phyloP scores from a whole-genome alignment of 23 tunicate species.

The Styela plicata region DNA sequence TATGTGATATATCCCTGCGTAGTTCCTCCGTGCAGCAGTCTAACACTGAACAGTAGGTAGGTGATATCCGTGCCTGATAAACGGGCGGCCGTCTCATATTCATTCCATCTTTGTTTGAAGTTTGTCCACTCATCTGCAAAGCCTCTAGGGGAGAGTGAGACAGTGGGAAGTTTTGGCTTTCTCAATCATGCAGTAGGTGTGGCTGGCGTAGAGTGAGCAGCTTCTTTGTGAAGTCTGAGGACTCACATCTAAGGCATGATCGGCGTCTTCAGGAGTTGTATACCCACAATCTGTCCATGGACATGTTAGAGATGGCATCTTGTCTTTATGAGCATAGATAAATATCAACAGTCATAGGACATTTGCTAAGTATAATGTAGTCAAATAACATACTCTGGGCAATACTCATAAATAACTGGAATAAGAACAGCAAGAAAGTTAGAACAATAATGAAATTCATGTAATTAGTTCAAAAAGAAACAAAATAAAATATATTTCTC shows the following conservation, averaged over 20 bases:
- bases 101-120: neutral
- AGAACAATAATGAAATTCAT: too few relatives aligned
- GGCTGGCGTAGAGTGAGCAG: neutral
- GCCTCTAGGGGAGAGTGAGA: neutral
- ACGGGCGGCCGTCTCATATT: neutral
- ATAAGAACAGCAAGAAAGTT: too few relatives aligned
- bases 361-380: too few relatives aligned
- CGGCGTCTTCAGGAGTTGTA: neutral
- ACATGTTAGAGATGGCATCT: neutral
- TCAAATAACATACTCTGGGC: too few relatives aligned
- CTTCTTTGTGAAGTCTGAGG: neutral
- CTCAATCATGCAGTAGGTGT: neutral
- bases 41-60: neutral
- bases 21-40: neutral
- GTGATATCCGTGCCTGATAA: neutral
- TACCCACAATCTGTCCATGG: neutral
- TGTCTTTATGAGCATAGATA: neutral
- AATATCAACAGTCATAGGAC: too few relatives aligned
- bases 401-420: too few relatives aligned
- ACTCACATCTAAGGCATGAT: neutral
- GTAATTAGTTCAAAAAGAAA: too few relatives aligned
- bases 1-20: neutral
- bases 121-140: neutral
- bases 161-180: neutral
- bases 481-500: too few relatives aligned